Evolutionary conservation across 35 echinoderm and acorn worm species (phyloP), one percentile per base, ranked within the genome.

Genomic region (Amphiura filiformis): DNA sequence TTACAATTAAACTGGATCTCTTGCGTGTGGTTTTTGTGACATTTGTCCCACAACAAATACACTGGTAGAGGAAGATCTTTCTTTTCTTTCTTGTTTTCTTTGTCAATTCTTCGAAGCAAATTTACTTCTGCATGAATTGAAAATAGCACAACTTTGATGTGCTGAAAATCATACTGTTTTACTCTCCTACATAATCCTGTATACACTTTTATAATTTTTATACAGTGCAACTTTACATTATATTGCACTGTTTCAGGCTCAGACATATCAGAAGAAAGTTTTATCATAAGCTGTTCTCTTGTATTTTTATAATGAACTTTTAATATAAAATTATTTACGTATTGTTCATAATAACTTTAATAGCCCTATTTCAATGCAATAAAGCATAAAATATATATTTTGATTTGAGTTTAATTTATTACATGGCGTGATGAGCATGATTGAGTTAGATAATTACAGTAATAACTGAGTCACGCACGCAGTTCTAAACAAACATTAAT

Each of bases 1-100:
- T 70, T 70, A 70, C 61, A 70, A 70, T 70, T 70, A 70, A 70
- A 70, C 61, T 70, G 61, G 61, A 15, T 70, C 26, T 70, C 61
- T n/a, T 70, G 3, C 1, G 26, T 70, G 7, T 30, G 15, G 9
- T 70, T 70, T 26, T 4, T 5, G 28, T 30, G 61, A 70, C 61
- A 70, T 70, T 70, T 70, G 28, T 23, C 61, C 61, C 28, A 15
- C 9, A 70, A 70, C 61, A 70, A 52, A 70, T 30, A 26, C 61
- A 23, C 9, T 18, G 20, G 4, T 18, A 26, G 3, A 26, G 26
- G 1, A 15, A 4, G 1, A 18, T 70, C 15, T 70, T 3, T 70
- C 4, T 70, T 26, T 70, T 70, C 15, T 70, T 5, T 70, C 26
- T 15, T 18, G 15, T 70, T 70, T 18, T 15, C 15, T 30, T 30